Conservation (phyloP, 2,113 vertebrate genomes). For the Gulo gulo region DNA sequence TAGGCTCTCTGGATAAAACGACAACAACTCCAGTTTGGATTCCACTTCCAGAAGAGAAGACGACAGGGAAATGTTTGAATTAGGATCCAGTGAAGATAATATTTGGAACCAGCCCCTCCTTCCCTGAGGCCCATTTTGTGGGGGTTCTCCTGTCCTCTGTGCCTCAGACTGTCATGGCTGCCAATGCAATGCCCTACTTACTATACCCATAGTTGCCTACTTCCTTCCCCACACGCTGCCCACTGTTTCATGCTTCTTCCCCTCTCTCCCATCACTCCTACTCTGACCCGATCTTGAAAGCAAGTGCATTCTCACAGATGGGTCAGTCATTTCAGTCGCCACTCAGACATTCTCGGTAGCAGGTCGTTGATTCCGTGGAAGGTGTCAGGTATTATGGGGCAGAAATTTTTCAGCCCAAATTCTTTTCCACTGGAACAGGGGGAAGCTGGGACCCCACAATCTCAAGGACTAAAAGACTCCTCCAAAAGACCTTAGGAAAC, state of each 20-base stretch:
- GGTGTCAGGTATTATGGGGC: too few relatives aligned
- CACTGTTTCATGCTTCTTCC: neutral
- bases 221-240: fast-evolving
- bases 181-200: neutral
- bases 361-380: neutral
- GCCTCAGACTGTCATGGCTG: neutral
- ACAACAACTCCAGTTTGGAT: neutral
- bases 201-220: fast-evolving
- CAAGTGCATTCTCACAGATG: neutral
- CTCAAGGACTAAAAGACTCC: neutral
- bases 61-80: neutral
- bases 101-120: too few relatives aligned
- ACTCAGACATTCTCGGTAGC: neutral
- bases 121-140: neutral
- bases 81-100: neutral
- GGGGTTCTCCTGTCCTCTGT: too few relatives aligned
- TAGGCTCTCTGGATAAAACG: neutral
- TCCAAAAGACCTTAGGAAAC: neutral
- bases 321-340: neutral
- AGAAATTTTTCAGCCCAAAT: neutral
- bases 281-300: neutral
- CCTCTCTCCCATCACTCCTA: neutral
- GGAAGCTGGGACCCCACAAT: neutral
- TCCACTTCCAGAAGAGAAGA: neutral
- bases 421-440: neutral